These are phyloP conservation scores for Xestia c-nigrum DNA, from an alignment of 2,888 invertebrate genomes.

Conservation along the genomic window DNA sequence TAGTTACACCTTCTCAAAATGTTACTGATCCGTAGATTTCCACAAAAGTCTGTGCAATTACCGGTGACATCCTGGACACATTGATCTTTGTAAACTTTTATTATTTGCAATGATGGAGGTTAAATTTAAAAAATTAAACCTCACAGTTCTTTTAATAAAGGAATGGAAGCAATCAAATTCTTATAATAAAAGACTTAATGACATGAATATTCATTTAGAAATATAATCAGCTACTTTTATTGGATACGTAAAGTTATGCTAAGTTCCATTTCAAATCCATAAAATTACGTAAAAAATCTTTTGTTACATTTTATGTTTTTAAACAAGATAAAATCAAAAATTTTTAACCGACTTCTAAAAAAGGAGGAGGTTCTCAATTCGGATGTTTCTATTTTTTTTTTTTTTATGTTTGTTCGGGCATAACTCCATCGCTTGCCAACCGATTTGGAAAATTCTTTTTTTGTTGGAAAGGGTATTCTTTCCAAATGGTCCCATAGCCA, in stretches of 20 bases:
- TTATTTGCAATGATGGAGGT: neutral
- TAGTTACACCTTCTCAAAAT: neutral
- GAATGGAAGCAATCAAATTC: neutral
- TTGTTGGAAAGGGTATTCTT: too few relatives aligned
- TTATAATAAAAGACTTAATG: neutral
- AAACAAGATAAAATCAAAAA: conserved; percentile 37
- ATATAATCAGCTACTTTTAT: conserved; percentile 36
- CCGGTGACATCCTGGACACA: neutral
- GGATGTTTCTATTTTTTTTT: too few relatives aligned
- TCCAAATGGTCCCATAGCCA: too few relatives aligned
- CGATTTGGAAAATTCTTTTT: too few relatives aligned
- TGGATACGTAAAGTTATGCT: conserved; percentile 43
- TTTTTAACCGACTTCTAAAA: too few relatives aligned
- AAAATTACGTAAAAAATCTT: conserved; percentile 37
- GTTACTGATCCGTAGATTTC: neutral
- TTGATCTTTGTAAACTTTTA: neutral
- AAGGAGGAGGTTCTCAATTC: too few relatives aligned
- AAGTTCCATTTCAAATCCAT: conserved; percentile 39
- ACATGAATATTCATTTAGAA: conserved; percentile 27
- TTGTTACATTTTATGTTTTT: conserved; percentile 54
- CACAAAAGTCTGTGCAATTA: neutral
- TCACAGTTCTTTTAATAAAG: neutral
- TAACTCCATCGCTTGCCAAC: too few relatives aligned
- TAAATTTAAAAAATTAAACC: neutral
- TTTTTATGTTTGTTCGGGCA: too few relatives aligned